A percentile compares a stretch with the other conserved stretches of the same genome.
These are phyloP conservation scores for Paedocypris sp. DNA, from an alignment of 2,113 vertebrate genomes.

Conservation along the genomic window DNA sequence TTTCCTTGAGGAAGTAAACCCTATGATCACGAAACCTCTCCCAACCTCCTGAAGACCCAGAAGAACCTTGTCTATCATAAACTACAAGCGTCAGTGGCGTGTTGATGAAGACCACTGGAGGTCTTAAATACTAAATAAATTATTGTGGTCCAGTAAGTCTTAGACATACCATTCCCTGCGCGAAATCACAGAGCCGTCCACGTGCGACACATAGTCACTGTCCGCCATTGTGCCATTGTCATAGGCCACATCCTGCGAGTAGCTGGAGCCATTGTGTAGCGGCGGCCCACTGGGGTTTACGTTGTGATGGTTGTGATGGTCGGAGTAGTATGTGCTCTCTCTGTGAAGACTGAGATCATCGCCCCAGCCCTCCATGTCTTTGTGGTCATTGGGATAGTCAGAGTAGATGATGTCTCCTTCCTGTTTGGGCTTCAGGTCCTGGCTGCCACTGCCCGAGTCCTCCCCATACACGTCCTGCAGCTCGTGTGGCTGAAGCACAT, in stretches of 20 bases:
- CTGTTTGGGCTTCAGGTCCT: constrained; percentile 80
- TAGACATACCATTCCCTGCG: constrained; percentile 98
- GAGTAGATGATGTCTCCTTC: constrained; percentile 76
- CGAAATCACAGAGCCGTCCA: constrained; percentile 95
- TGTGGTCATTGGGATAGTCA: constrained; percentile 78
- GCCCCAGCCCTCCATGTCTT: constrained; percentile 72
- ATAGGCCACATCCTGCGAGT: constrained; percentile 76
- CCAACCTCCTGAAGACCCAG: no score
- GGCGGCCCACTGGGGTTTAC: constrained; percentile 73
- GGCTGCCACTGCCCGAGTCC: constrained; percentile 77
- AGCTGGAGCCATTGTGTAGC: constrained; percentile 72
- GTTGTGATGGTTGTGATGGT: constrained; percentile 52
- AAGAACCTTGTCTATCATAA: no score
- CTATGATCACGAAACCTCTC: no score
- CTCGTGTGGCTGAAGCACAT: constrained; percentile 88
- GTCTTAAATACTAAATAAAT: no score
- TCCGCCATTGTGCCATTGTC: constrained; percentile 77
- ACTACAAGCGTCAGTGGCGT: no score
- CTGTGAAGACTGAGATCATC: constrained; percentile 64
- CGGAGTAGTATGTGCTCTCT: constrained; percentile 64
- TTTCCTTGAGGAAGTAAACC: no score
- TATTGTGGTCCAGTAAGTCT: constrained; percentile 27
- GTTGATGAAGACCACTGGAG: no score
- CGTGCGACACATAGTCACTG: constrained; percentile 91
- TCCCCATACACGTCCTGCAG: constrained; percentile 82